Evolutionary conservation across 2,888 invertebrate genomes (phyloP).

Genomic region (Hirtodrosophila histrioides): DNA sequence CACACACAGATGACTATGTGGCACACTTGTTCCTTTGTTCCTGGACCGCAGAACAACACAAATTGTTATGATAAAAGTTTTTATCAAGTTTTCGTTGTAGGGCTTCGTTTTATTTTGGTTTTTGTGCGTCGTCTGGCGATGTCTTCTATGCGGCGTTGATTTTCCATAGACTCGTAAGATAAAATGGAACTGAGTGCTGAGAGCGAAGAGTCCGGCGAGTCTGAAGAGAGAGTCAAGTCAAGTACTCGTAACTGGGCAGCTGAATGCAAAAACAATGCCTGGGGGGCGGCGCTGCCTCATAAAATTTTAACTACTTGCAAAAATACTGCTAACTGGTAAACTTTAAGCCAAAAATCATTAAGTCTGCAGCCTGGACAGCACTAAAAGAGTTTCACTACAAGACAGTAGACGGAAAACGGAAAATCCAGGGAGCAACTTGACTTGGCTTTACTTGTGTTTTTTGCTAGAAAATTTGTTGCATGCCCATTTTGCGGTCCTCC

Average conservation of each 20-base stretch:
- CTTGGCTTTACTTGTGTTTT: slow-evolving; percentile 47
- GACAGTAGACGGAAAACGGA: slow-evolving; percentile 15
- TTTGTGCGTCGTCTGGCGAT: slow-evolving; percentile 42
- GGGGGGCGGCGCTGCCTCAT: slow-evolving; percentile 54
- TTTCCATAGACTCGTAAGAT: slow-evolving; percentile 51
- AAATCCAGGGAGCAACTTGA: slow-evolving; percentile 15
- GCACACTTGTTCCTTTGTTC: slow-evolving; percentile 45
- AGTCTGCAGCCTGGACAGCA: slow-evolving; percentile 63
- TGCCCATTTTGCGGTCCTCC: slow-evolving; percentile 67
- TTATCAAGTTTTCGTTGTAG: slow-evolving; percentile 72
- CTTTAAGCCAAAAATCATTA: slow-evolving; percentile 80
- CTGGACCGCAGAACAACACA: slow-evolving; percentile 65
- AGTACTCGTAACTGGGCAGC: slow-evolving; percentile 37
- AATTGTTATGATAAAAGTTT: slow-evolving; percentile 80
- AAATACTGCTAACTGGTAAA: slow-evolving; percentile 79
- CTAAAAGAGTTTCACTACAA: slow-evolving; percentile 43
- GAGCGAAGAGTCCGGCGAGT: background rate
- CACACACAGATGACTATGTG: slow-evolving; percentile 29
- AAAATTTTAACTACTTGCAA: slow-evolving; percentile 79
- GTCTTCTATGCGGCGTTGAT: slow-evolving; percentile 51
- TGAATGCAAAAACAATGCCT: slow-evolving; percentile 67
- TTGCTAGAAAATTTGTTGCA: slow-evolving; percentile 68
- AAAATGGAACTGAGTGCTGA: slow-evolving; percentile 12
- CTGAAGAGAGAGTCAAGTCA: background rate
- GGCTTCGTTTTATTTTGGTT: slow-evolving; percentile 23